Evolutionary conservation across 1,140 invertebrate genomes (phyloP), one percentile per base, ranked within the genome.

Genomic region (Drosophila baimaii): DNA sequence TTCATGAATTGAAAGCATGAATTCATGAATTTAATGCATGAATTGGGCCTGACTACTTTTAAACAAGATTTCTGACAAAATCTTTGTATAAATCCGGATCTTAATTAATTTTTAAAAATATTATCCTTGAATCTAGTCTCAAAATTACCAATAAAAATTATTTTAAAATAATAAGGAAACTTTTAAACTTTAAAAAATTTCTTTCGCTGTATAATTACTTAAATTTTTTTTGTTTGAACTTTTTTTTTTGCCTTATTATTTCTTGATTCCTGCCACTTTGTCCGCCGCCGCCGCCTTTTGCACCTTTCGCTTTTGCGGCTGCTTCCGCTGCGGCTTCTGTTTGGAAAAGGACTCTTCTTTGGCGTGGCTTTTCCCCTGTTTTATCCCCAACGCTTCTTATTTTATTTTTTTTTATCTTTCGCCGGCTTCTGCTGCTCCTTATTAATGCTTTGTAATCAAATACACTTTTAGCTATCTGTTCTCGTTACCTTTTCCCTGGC

Each of bases 371-470:
- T 51, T 33, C 13, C 44, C 9, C 55, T 39, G 31, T 21, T 23
- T 25, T 66, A 52, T 51, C 21, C 27, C 9, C 23, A 27, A 41
- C 55, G 58, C 25, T 19, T 6, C n/a, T n/a, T n/a, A n/a, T n/a
- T n/a, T 15, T 47, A 3, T 49, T 23, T 39, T 51, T 57, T 72
- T 74, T 69, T 61, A 77, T 49, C 62, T 65, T 59, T 71, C 46
- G 8, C 29, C 19, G 25, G 43, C 64, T 49, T 49, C 25, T 51
- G 46, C 54, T 55, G 7, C 37, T 65, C 51, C 59, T 73, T 83
- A 84, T 78, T 84, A 83, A 84, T 88, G 68, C 69, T 72, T 80
- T 75, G 84, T 75, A 84, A 84, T 89, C 65, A 89, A 89, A 83
- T 83, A 89, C 56, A 61, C 52, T 56, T 55, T 62, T 58, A 33